Base-by-base conservation (phyloP, 2,113 vertebrate species). In the Urocitellus parryii region DNA sequence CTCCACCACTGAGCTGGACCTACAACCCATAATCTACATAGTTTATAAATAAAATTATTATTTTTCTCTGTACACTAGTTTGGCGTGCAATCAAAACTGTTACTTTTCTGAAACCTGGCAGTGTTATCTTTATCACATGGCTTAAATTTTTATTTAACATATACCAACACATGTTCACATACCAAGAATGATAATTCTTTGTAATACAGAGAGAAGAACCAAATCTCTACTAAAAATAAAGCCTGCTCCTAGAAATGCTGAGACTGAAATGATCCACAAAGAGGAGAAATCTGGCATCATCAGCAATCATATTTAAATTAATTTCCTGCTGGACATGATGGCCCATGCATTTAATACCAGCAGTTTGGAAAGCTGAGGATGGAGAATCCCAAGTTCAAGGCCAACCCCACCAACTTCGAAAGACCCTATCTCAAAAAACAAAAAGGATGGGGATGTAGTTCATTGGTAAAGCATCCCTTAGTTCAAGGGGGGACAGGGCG, bases 11-110 rank as follows among this genome's bases (percentile, higher is more conserved):
- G 11, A 67, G 4, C 65, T 67, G 13, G 65, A 67, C 13, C 29
- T 34, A 45, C 63, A 85, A 17, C 63, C 63, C 42, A 68, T n/a
- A 48, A 51, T 34, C 65, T 22, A 68, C 2, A 67, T 34, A 32
- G 85, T 76, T 27, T 85, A 87, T 53, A 42, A 91, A 77, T n/a
- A 77, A 65, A 92, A 34, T 45, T 51, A 89, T 48, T 86, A 74
- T 72, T 70, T 94, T 76, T 53, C 24, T 37, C 42, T 90, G 24
- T 51, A 89, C 24, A 72, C 45, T 53, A 77, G 32, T 42, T 29
- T 83, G 53, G 39, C 18, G 8, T 53, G 42, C 29, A 32, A 70
- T 77, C 25, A 34, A 85, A 94, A 63, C n/a, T 68, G 45, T 80
- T 48, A 77, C 72, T 88, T 79, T 67, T 34, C 24, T 48, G 32